Percentiles rank a stretch among this genome's conserved stretches.
phyloP scores from a whole-genome alignment of 2,113 vertebrate species.

The Pungitius pungitius region DNA sequence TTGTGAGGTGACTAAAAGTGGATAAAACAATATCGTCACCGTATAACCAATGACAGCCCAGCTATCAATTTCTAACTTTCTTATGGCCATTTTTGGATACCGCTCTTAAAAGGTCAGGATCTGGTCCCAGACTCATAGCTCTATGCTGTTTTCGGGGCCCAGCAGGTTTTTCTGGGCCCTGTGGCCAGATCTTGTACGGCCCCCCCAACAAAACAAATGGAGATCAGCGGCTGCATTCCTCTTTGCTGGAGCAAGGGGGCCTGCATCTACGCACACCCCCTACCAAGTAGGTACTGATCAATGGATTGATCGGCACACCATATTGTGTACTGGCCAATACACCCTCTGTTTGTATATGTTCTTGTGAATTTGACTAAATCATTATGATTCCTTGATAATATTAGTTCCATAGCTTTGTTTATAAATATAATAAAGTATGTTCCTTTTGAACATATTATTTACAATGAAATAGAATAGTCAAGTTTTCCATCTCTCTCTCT shows the following conservation, averaged over 20 bases:
- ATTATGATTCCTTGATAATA: neutral
- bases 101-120: neutral
- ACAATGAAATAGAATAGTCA: neutral
- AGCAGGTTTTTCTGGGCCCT: constrained; percentile 75
- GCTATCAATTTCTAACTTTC: constrained; percentile 5
- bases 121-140: constrained; percentile 40
- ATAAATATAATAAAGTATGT: neutral
- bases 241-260: constrained; percentile 94
- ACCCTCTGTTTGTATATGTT: neutral
- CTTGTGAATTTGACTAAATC: neutral
- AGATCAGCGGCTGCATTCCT: constrained; percentile 93
- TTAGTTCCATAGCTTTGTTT: neutral
- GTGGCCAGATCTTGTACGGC: constrained; percentile 78
- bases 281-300: constrained; percentile 78
- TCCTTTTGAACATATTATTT: constrained; percentile 3
- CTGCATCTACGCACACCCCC: constrained; percentile 74
- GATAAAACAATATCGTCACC: neutral
- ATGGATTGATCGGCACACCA: neutral
- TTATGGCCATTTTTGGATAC: neutral
- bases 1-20: constrained; percentile 1
- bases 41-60: neutral
- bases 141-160: constrained; percentile 71
- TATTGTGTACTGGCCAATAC: neutral
- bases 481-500: neutral
- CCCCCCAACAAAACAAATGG: constrained; percentile 81